Base-by-base conservation (phyloP, 2,888 invertebrate species). In the Cantharis flavilabris region DNA sequence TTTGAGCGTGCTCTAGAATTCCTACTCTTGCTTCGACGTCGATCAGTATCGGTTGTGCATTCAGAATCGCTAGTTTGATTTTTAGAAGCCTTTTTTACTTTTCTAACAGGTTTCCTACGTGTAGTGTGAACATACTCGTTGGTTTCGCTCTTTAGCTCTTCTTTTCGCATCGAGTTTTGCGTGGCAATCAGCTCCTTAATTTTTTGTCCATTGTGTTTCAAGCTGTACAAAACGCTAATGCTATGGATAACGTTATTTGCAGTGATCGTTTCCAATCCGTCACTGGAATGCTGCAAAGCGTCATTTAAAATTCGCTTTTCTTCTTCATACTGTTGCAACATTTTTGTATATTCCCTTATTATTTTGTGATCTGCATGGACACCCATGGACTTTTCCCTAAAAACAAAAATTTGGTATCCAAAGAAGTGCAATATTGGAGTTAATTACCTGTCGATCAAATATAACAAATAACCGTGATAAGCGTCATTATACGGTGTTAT, bases 401-500 rank as follows among this genome's bases (percentile, higher is more conserved):
- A 20, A 65, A 65, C 9, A 65, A 65, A 64, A 5, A n/a, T n/a
- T 49, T n/a, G n/a, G n/a, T 7, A 49, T n/a, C 7, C 2, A 7
- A n/a, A 4, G n/a, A n/a, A n/a, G 1, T 1, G n/a, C 49, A 49
- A 4, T 7, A n/a, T 49, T 26, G 9, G 3, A 16, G 16, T 26
- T 11, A 69, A 81, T 81, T 82, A 86, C 86, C 83, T 82, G 18
- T 81, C 79, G 20, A 87, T 86, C 33, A 87, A 80, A 79, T 86
- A 85, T 63, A 85, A 81, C 28, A 87, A 83, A 63, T 87, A 87
- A 33, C 81, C 82, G 69, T 83, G 82, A 76, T 87, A 87, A 5
- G 84, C 81, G 81, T 87, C 87, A 77, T 84, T 87, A 72, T 84
- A 86, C 0, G 86, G 82, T 1, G 85, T 82, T 23, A 87, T 85